Evolutionary conservation across 64 coral and sea anemone genomes (phyloP), one percentile per base, ranked within the genome.

Genomic region (Montipora foliosa): DNA sequence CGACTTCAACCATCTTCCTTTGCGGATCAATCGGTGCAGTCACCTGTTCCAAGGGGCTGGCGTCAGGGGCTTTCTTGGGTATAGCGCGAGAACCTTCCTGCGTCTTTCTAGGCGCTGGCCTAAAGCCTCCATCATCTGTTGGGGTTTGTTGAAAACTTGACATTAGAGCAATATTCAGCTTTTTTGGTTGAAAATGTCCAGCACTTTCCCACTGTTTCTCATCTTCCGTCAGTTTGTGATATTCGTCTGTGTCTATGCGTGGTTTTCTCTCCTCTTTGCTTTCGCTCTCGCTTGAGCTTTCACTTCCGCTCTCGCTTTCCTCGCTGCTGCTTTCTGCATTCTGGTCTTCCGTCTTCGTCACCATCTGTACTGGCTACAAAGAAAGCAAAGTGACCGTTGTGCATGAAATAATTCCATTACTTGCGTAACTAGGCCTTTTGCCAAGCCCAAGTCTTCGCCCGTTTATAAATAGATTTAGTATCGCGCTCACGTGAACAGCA

Each of bases 111-210:
- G 19, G 82, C 45, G n/a, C 61, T 1, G 66, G 82, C 49, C 21
- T 67, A 19, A 19, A 4, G 7, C 45, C 64, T 71, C 5, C 82
- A 1, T 29, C 62, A 72, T 86, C 19, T 6, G 12, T 22, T 0
- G 79, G 53, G 9, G 64, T 46, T 86, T 86, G 82, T 69, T 69
- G 82, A 72, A 86, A 86, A 29, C 45, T 47, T 17, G 82, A 19
- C 62, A 84, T 68, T 4, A 84, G 82, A 4, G 82, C 6, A 51
- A 47, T 48, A 50, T 86, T 86, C n/a, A 86, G 66, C 82, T 86
- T 86, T 72, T 86, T 86, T 14, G 82, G 82, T 20, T 86, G 82
- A 44, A 86, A 86, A 71, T 86, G 62, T 0, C 82, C 82, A 10
- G 82, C 66, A 22, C 8, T 48, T 71, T 86, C 82, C 82, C 82